Percentiles rank a stretch among this genome's conserved stretches.
Conservation (phyloP, 2,888 invertebrate species). For the Tetanocera ferruginea region DNA sequence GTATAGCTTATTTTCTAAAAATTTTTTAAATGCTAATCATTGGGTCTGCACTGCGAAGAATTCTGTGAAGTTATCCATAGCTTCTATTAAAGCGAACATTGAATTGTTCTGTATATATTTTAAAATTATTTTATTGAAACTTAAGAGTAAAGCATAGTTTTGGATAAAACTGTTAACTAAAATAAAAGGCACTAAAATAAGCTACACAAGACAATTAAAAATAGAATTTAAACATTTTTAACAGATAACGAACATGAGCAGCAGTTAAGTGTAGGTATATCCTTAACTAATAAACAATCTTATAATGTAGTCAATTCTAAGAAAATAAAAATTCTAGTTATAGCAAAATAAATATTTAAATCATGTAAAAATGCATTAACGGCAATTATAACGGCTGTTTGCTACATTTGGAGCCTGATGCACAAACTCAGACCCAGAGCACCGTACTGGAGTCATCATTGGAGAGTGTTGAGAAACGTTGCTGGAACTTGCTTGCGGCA, state of each 20-base stretch:
- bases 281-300: background rate
- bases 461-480: constrained; percentile 64
- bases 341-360: constrained; percentile 6
- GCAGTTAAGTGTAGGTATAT: background rate
- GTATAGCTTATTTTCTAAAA: background rate
- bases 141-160: background rate
- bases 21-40: constrained; percentile 28
- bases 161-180: background rate
- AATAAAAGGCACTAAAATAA: constrained; percentile 18
- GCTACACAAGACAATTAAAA: background rate
- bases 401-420: background rate
- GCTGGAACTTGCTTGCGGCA: constrained; percentile 60
- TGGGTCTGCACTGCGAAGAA: background rate
- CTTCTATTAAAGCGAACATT: background rate
- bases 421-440: constrained; percentile 60
- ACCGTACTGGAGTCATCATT: constrained; percentile 66
- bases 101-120: too few relatives aligned
- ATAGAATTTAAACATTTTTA: background rate
- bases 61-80: background rate
- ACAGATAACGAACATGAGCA: background rate
- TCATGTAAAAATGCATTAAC: constrained; percentile 21
- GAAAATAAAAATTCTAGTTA: background rate
- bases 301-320: background rate
- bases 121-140: background rate
- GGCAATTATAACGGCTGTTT: background rate